Evolutionary conservation across 2,888 invertebrate species (phyloP).

Genomic region (Galerucella pusilla): DNA sequence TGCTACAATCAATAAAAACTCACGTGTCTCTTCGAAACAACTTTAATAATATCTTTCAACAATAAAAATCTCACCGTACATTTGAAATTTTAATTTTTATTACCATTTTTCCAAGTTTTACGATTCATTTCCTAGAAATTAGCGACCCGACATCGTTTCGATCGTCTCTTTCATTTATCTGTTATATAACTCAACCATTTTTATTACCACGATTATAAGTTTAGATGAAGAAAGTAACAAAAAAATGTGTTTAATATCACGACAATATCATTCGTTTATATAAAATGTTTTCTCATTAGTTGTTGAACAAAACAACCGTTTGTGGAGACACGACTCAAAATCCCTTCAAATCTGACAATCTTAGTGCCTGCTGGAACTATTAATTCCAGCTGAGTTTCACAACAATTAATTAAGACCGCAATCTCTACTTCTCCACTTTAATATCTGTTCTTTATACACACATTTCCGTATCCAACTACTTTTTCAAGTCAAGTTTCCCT

Average conservation of each 20-base stretch:
- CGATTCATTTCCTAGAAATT: slow-evolving; percentile 17
- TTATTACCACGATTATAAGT: slow-evolving; percentile 9
- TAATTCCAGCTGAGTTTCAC: no score
- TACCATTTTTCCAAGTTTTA: slow-evolving; percentile 1
- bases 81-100: not conserved
- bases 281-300: not conserved
- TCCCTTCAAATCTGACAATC: no score
- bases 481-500: no score
- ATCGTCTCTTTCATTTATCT: not conserved
- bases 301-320: not conserved
- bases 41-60: not conserved
- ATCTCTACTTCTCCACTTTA: no score
- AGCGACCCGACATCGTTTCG: not conserved
- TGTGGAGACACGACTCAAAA: no score
- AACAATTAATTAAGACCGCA: no score
- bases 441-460: no score
- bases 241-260: not conserved
- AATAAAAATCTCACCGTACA: slow-evolving; percentile 1
- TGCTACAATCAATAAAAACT: not conserved
- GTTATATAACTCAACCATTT: slow-evolving; percentile 11
- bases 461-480: no score
- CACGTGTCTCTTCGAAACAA: not conserved
- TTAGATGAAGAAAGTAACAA: slow-evolving; percentile 3
- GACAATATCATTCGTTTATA: not conserved
- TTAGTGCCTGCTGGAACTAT: no score